Evolutionary conservation across 2,113 vertebrate species (phyloP), one percentile per base, ranked within the genome.

Genomic region (Amphiprion ocellaris): DNA sequence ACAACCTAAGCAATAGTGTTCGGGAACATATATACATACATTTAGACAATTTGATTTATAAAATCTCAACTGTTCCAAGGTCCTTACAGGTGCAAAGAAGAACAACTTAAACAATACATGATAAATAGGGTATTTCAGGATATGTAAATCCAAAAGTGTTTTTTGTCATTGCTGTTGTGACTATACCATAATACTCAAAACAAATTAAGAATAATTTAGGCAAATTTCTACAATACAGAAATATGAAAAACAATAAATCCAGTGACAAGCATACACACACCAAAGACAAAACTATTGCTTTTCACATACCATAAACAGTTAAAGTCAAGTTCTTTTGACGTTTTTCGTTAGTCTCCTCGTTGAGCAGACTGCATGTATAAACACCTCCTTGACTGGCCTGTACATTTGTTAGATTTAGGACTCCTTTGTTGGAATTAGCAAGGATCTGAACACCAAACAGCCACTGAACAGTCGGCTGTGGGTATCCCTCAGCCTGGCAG

Each of bases 321-420:
- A 95, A 0, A 16, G 17, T 82, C 15, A 91, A 10, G 74, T 33
- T 92, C 60, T 69, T 89, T 23, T 73, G 44, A 0, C 69, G 47
- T 10, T 2, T n/a, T 1, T 14, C 49, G 0, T 15, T 46, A 3
- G 90, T 93, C 71, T 52, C 19, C 10, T 2, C 14, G 61, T 94
- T 95, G 30, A 75, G 12, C 53, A 92, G 23, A 3, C 17, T 49
- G 53, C 94, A 95, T 0, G 84, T 92, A 44, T 95, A 95, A 19
- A 59, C 3, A 2, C 94, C 94, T 23, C 82, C 87, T 73, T 94
- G 93, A 56, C 61, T 90, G 15, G 82, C 77, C 47, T 85, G 81
- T 2, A 93, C 62, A 10, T 86, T 19, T 21, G 46, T 80, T 23
- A 93, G 85, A 56, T 82, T 81, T 14, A 94, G 78, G 11, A 83